Evolutionary conservation across 2,113 vertebrate genomes (phyloP), one percentile per base, ranked within the genome.

Genomic region (Hystrix cristata): DNA sequence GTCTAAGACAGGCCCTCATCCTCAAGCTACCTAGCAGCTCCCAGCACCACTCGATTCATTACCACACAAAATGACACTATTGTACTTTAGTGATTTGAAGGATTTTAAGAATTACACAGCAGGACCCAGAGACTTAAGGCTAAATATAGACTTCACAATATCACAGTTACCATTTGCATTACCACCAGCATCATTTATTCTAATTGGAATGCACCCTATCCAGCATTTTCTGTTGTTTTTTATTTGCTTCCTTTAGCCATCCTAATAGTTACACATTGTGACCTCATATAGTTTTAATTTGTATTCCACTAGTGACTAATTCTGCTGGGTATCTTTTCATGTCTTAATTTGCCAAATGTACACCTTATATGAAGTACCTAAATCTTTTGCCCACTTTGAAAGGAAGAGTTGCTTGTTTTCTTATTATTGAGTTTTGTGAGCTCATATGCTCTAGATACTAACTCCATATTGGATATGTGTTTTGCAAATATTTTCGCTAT

Each of bases 401-500:
- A 90, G 91, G 34, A 0, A 69, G 46, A 13, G 10, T 55, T 27
- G 38, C 21, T 65, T 86, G 34, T n/a, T 65, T 90, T 69, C 53
- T 87, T 92, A 29, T 62, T 94, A 81, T 15, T 79, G 34, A 83
- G 62, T 72, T 85, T 53, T 84, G 2, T 91, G 62, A 81, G 43
- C 34, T 76, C 38, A 64, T 43, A 48, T 27, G 53, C 48, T 91
- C 4, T 91, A 19, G 29, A 94, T 48, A 67, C 7, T 51, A 80
- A 95, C 46, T 96, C 57, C 80, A 69, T 57, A 76, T 60, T 64
- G 80, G 43, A 57, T 43, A 85, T 10, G 5, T 59, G 27, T 94
- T 91, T 57, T 69, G 53, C 4, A 96, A 81, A 91, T 64, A 76
- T 76, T 74, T 85, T 85, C 78, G 85, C 27, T 64, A 93, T n/a